Evolutionary conservation across 2,888 invertebrate species (phyloP), one percentile per base, ranked within the genome.

Genomic region (Eristalinus aeneus): DNA sequence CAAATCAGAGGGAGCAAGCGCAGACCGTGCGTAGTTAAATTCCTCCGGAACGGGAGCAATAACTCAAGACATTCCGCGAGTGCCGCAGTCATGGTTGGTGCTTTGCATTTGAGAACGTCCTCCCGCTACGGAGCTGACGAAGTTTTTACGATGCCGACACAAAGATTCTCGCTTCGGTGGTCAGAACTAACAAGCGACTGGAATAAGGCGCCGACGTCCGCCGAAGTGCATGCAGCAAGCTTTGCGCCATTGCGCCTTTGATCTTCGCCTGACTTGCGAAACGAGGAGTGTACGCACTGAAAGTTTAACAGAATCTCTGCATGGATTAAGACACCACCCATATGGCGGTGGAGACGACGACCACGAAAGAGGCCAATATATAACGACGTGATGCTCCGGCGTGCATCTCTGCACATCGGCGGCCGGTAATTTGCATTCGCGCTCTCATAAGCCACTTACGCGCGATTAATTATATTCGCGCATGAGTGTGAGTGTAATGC

Each of bases 401-500:
- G 27, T 69, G 78, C 74, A 74, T 78, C 64, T 65, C 69, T 23
- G 68, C 56, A 46, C 32, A 46, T 61, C 46, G 61, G 67, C 60
- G 27, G 31, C 36, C 46, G 68, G 46, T 16, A 34, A 78, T 78
- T 73, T 68, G 78, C 69, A 77, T 72, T 77, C 72, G 75, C 34
- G 76, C 36, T 77, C 77, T 83, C 77, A 82, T 82, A 82, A 82
- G 76, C 71, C 72, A 65, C 82, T 77, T 64, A 61, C 61, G 73
- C 64, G 69, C 83, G 58, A 83, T 83, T 74, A 78, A 78, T 83
- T 78, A 69, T 74, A 69, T 83, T 83, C 69, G 46, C 69, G 73
- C 64, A 60, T 53, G 54, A 36, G 56, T 4, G 60, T 53, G 53
- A 61, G 65, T 56, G 67, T 79, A 84, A 84, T 60, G 61, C 36